Base-by-base conservation (phyloP, 2,888 invertebrate species). In the Cheilosia variabilis region DNA sequence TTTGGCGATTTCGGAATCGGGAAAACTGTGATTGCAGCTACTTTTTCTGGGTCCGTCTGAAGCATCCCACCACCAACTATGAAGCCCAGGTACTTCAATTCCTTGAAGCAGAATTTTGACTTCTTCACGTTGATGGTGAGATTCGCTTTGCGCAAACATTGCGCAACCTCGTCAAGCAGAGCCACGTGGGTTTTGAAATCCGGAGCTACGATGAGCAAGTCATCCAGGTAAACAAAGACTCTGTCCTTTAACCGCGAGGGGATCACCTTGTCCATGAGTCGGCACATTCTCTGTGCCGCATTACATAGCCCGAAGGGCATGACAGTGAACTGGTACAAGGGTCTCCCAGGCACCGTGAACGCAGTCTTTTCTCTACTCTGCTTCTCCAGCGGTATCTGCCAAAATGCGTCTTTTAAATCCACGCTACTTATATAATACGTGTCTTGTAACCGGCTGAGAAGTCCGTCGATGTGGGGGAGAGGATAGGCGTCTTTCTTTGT, bases 241-340 rank as follows among this genome's bases (percentile, higher is more conserved):
- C 50, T 43, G 58, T 72, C 9, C 72, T 75, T 47, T 43, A 66
- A 77, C 10, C 63, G 34, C 2, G 72, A n/a, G 15, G 75, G 75
- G 7, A 83, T 62, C 17, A 72, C 62, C 45, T 72, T 62, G n/a
- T 82, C 82, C 50, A 83, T 86, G 1, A 82, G 41, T 2, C 84
- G 50, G 31, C 66, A 75, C 80, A 87, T 72, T 13, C 77, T 78
- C 62, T 83, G 87, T 2, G 80, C 76, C 10, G 80, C 87, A 10
- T 87, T 87, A 41, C 82, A 86, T 15, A 87, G 45, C 22, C 82
- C 86, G 24, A 86, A 82, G 22, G 82, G 86, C 72, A 80, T 76
- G 2, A 80, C 80, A 1, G 41, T 65, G 34, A 76, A 87, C 31
- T 83, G 87, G 43, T 87, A 87, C 6, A 87, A 45, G 4, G 86